Evolutionary conservation across 2,888 invertebrate species (phyloP).

Genomic region (Rhynchonema sp.): DNA sequence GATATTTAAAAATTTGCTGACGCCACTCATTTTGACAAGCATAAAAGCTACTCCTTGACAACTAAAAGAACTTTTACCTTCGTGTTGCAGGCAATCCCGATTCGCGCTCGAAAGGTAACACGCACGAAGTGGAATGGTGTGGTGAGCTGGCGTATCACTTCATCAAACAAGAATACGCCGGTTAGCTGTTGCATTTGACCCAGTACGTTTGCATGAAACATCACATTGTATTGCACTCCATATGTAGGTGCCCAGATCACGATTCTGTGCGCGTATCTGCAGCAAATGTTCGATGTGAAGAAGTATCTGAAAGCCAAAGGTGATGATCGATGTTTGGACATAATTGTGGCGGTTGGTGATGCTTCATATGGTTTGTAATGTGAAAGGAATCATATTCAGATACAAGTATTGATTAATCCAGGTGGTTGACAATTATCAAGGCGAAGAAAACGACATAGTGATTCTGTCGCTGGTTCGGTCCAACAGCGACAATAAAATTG

Average conservation of each 20-base stretch:
- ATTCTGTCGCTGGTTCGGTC: constrained; percentile 32
- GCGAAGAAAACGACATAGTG: constrained; percentile 55
- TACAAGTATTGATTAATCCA: constrained; percentile 17
- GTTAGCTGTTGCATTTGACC: constrained; percentile 17
- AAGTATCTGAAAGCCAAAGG: constrained; percentile 15
- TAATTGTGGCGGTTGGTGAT: background rate
- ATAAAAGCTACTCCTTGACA: too few relatives aligned
- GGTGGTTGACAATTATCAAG: constrained; percentile 59
- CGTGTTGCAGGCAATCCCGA: background rate
- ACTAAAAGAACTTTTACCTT: too few relatives aligned
- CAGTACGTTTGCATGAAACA: background rate
- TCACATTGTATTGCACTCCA: too few relatives aligned
- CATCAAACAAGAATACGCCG: constrained; percentile 41
- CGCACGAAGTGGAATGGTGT: background rate
- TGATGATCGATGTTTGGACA: background rate
- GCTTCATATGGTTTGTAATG: too few relatives aligned
- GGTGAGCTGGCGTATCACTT: constrained; percentile 30
- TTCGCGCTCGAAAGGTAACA: background rate
- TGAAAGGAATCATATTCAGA: too few relatives aligned
- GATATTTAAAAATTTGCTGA: too few relatives aligned
- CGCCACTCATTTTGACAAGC: too few relatives aligned
- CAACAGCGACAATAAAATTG: constrained; percentile 18
- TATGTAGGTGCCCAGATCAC: constrained; percentile 49
- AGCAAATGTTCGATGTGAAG: constrained; percentile 44
- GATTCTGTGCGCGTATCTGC: constrained; percentile 50